Conservation (phyloP, 1,140 invertebrate species). For the Drosophila equinoxialis region DNA sequence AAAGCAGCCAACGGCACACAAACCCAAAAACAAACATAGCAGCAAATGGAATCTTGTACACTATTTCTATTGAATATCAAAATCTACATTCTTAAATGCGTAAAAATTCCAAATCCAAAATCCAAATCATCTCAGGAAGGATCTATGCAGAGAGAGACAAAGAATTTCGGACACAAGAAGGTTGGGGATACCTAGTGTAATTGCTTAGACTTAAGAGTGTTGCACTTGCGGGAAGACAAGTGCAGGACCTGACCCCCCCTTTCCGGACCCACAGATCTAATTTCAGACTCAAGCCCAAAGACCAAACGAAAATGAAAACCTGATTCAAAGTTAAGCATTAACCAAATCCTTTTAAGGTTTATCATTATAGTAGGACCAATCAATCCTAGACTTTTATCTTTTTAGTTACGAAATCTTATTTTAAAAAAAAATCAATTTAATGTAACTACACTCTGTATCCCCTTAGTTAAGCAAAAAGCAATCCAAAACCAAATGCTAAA, state of each 20-base stretch:
- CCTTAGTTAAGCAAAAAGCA: slow-evolving; percentile 77
- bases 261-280: slow-evolving; percentile 15
- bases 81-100: slow-evolving; percentile 11
- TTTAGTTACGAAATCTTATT: slow-evolving; percentile 22
- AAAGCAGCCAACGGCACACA: slow-evolving; percentile 29
- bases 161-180: slow-evolving; percentile 71
- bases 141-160: slow-evolving; percentile 42
- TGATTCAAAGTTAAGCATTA: background rate
- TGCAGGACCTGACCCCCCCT: slow-evolving; percentile 58
- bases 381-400: background rate
- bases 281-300: slow-evolving; percentile 17
- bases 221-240: slow-evolving; percentile 68
- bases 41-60: slow-evolving; percentile 83
- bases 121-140: slow-evolving; percentile 46
- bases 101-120: slow-evolving; percentile 12
- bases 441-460: slow-evolving; percentile 83
- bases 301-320: background rate
- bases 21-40: slow-evolving; percentile 37
- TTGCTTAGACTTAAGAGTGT: slow-evolving; percentile 75
- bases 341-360: background rate
- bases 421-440: slow-evolving; percentile 52
- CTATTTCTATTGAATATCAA: slow-evolving; percentile 73
- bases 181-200: slow-evolving; percentile 83
- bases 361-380: background rate
- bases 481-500: slow-evolving; percentile 36